Evolutionary conservation across 2,797 vertebrate species (phyloP), one percentile per base, ranked within the genome.

Genomic region (Vespertilio murinus): DNA sequence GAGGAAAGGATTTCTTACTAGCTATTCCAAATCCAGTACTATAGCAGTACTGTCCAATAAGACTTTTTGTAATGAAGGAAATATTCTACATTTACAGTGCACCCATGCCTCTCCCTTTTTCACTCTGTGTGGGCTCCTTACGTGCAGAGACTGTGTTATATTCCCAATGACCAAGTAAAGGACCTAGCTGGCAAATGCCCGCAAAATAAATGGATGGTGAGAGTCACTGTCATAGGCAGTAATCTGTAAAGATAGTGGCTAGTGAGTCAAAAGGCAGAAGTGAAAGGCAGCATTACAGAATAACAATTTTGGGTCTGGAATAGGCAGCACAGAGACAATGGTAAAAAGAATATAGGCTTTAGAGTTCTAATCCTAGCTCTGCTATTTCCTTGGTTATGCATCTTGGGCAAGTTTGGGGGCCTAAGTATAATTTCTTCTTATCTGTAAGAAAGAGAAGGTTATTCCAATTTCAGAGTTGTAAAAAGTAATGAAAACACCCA

Each of bases 401-500:
- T 75, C 22, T 56, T 54, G 8, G 16, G 11, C 8, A 89, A 93
- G 11, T 93, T 85, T 54, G 9, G 25, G 33, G 69, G 67, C 14
- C 20, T 61, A 59, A 85, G 28, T 8, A 80, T 93, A 4, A 23
- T 54, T 93, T 95, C n/a, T 93, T 14, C 23, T 91, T 91, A 64
- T 61, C 35, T 74, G 1, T 87, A 81, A 84, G 56, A 86, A 93
- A 91, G 35, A 5, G 20, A 61, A 67, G 18, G 5, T 45, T 85
- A 13, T 71, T n/a, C 22, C 45, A 75, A 25, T 86, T 71, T 94
- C 23, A 85, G 38, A 73, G n/a, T 92, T 64, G 1, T 78, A 11
- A 89, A 35, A 67, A 91, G 9, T 56, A 96, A 52, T 91, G 30
- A 91, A 87, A 85, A 8, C 65, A 93, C 9, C 22, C 40, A 80